Evolutionary conservation across 37 sponge, comb jelly and placozoan species (phyloP).

Genomic region (Agelas oroides): DNA sequence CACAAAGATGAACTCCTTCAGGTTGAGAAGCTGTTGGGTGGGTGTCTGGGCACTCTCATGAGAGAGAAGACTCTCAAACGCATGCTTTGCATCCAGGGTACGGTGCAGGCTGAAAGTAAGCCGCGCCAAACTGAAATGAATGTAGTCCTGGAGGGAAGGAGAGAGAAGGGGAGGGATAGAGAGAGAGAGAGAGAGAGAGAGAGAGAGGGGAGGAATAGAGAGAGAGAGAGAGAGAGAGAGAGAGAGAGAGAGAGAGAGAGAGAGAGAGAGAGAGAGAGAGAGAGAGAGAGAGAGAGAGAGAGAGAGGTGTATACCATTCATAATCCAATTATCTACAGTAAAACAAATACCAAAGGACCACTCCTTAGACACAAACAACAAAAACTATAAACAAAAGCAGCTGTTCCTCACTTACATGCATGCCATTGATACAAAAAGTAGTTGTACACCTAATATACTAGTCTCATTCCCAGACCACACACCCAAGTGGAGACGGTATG

Average conservation of each 20-base stretch:
- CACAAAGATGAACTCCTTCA: conserved; percentile 74
- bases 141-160: conserved; percentile 39
- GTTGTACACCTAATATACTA: too few species aligned
- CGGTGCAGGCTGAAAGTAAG: conserved; percentile 53
- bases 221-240: conserved; percentile 6
- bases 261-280: conserved; percentile 6
- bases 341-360: too few species aligned
- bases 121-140: conserved; percentile 60
- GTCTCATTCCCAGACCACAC: too few species aligned
- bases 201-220: too few species aligned
- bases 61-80: conserved; percentile 60
- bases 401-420: too few species aligned
- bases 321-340: too few species aligned
- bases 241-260: conserved; percentile 6
- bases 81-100: conserved; percentile 31
- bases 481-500: too few species aligned
- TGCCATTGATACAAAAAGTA: too few species aligned
- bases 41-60: conserved; percentile 53
- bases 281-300: too few species aligned
- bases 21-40: conserved; percentile 51
- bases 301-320: not conserved
- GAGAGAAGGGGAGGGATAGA: not conserved
- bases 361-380: too few species aligned
- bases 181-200: not conserved
- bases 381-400: too few species aligned